Evolutionary conservation across 1,140 invertebrate genomes (phyloP), one percentile per base, ranked within the genome.

Genomic region (Pemphigus obesinymphae): DNA sequence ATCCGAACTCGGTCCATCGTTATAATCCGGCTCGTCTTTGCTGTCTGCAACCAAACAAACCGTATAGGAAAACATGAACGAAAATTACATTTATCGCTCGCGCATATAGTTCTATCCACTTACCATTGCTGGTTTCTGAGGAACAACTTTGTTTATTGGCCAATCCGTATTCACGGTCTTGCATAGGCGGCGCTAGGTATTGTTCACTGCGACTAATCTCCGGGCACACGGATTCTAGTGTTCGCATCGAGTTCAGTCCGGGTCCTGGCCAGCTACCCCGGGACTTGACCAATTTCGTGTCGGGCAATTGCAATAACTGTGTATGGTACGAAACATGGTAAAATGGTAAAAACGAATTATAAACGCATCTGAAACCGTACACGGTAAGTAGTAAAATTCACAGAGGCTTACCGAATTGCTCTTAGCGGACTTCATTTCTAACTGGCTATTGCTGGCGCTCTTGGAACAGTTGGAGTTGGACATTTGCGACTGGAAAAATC

Each of bases 151-250:
- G 37, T 80, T 80, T 40, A 75, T 83, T 15, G 73, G 84, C 29
- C 53, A 83, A 40, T 48, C 17, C 13, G 84, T 84, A 29, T 50
- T 82, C 31, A 5, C 58, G 40, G 55, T 70, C n/a, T 55, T 43
- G 83, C 48, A 11, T 72, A 76, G 31, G 55, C 61, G 29, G 66
- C 53, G 55, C 82, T 6, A 95, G 85, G 83, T 95, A 93, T 85
- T 95, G 93, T 84, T 95, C 94, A 34, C 93, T 94, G 85, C 94
- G 94, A 66, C 93, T 94, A 83, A 94, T 92, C 85, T 95, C 94
- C 1, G 90, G 89, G 34, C 89, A 90, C n/a, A 82, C 76, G 5
- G 76, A 80, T 29, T 80, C 76, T 26, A 80, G 23, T 1, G 55
- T 80, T 10, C 76, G 76, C 76, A 80, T 80, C 0, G 76, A 80